These are phyloP conservation scores for Tragelaphus imberbis DNA, from an alignment of 2,113 vertebrate genomes.

Conservation along the genomic window DNA sequence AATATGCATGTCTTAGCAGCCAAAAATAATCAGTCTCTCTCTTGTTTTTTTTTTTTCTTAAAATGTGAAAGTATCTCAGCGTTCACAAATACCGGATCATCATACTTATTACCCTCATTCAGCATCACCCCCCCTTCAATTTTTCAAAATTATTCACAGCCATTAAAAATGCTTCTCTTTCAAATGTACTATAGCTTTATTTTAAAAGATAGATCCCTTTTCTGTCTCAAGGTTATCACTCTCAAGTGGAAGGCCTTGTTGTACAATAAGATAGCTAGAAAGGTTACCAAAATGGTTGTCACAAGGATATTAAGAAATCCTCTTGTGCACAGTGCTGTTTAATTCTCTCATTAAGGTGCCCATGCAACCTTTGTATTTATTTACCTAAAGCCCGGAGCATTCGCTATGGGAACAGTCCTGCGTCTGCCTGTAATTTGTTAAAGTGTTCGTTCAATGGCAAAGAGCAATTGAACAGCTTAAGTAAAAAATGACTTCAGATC, in stretches of 20 bases:
- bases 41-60: not conserved
- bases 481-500: conserved; percentile 33
- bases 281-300: conserved; percentile 31
- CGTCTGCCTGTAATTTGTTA: conserved; percentile 42
- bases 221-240: not conserved
- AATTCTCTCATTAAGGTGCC: conserved; percentile 51
- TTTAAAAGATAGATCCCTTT: not conserved
- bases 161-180: conserved; percentile 1
- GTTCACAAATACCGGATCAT: not conserved
- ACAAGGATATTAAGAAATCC: not conserved
- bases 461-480: conserved; percentile 41
- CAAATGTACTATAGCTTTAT: not conserved
- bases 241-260: not conserved
- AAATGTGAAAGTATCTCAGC: not conserved
- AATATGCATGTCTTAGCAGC: not conserved
- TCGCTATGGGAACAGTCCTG: not conserved
- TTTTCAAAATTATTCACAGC: not conserved
- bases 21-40: not conserved
- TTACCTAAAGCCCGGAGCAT: conserved; percentile 29
- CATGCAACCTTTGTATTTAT: conserved; percentile 32
- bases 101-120: not conserved
- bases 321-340: not conserved
- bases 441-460: conserved; percentile 38
- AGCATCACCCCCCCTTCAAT: not conserved
- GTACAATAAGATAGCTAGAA: not conserved